phyloP scores from a whole-genome alignment of 2,888 invertebrate genomes.

The Aleiodes leptofemur region DNA sequence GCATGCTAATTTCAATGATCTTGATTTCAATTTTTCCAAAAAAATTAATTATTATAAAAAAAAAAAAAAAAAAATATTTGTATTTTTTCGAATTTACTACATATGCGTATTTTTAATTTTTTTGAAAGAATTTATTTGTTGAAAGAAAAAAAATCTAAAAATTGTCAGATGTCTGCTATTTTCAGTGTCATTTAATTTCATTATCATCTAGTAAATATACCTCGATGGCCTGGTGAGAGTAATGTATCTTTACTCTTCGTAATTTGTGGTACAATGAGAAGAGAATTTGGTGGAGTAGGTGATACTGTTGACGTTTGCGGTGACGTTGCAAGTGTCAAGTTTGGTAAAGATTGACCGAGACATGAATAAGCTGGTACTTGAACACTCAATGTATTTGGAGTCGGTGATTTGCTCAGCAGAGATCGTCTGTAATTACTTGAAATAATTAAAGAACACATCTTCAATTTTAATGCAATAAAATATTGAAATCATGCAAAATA shows the following conservation, averaged over 20 bases:
- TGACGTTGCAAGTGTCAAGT: slow-evolving; percentile 78
- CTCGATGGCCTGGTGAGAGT: slow-evolving; percentile 74
- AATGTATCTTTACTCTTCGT: slow-evolving; percentile 74
- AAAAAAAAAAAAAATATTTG: too few relatives aligned
- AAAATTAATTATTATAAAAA: too few relatives aligned
- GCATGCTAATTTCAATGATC: too few relatives aligned
- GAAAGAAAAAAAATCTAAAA: too few relatives aligned
- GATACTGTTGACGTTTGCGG: slow-evolving; percentile 73
- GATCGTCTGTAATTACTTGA: slow-evolving; percentile 67
- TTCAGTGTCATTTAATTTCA: too few relatives aligned
- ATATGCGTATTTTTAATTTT: too few relatives aligned
- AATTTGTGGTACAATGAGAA: slow-evolving; percentile 75
- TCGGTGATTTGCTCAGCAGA: slow-evolving; percentile 75
- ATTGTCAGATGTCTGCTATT: too few relatives aligned
- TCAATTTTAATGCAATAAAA: slow-evolving; percentile 42
- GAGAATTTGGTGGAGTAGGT: slow-evolving; percentile 73
- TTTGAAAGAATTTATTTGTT: too few relatives aligned
- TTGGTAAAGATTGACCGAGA: slow-evolving; percentile 88
- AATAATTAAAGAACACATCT: not conserved
- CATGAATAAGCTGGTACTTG: slow-evolving; percentile 81
- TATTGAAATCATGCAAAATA: not conserved
- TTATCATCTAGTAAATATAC: slow-evolving; percentile 53
- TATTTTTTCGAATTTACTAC: too few relatives aligned
- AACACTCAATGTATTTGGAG: slow-evolving; percentile 86
- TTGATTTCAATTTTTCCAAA: too few relatives aligned